A percentile compares a stretch with the other conserved stretches of the same genome.
Conservation (phyloP, 2,888 invertebrate species). For the Hydriomena furcata region DNA sequence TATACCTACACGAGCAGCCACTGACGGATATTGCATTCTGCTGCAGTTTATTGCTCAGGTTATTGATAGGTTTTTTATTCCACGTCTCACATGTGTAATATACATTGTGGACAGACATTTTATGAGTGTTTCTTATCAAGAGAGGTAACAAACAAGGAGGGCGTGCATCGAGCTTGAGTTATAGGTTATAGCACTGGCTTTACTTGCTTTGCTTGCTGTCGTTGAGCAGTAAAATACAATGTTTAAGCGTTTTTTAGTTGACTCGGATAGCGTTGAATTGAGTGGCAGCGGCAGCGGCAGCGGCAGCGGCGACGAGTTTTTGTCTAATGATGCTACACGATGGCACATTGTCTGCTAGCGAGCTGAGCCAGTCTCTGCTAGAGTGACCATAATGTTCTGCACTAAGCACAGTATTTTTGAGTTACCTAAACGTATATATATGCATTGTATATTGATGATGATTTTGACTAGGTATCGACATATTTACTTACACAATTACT, state of each 20-base stretch:
- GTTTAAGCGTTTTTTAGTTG: conserved; percentile 13
- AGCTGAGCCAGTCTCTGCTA: background rate
- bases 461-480: no score
- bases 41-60: background rate
- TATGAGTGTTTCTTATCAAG: conserved; percentile 12
- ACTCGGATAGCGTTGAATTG: background rate
- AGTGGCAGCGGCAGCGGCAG: background rate
- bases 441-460: no score
- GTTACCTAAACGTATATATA: no score
- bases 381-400: background rate
- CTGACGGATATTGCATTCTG: conserved; percentile 5
- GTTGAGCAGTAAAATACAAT: conserved; percentile 16
- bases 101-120: conserved; percentile 5
- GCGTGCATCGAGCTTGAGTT: background rate
- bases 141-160: conserved; percentile 1
- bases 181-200: no score
- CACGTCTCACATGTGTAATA: background rate
- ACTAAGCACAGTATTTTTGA: no score
- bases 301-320: no score
- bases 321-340: background rate
- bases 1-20: background rate
- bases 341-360: background rate
- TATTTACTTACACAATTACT: no score
- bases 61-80: conserved; percentile 21
- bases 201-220: background rate